A percentile compares a stretch with the other conserved stretches of the same genome.
phyloP scores from a whole-genome alignment of 2,888 invertebrate genomes.

The Sylvicola cinctus region DNA sequence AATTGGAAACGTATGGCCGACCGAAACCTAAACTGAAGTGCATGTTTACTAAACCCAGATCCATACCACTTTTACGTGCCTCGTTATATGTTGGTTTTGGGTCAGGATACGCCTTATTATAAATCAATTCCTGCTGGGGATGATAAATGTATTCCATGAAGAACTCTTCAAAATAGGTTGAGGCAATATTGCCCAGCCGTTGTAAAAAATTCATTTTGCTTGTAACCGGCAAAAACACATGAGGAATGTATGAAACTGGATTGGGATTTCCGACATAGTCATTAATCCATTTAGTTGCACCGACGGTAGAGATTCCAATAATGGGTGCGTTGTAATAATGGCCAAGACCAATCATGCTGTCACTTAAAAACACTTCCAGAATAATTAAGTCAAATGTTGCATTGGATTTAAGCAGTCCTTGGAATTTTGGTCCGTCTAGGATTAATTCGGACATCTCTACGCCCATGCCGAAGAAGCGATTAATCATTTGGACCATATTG shows the following conservation, averaged over 20 bases:
- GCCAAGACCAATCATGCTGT: slow-evolving; percentile 11
- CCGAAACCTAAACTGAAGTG: neutral
- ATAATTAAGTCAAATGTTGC: slow-evolving; percentile 10
- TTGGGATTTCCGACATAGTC: slow-evolving; percentile 1
- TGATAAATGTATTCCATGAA: neutral
- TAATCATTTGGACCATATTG: no score
- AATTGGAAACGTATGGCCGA: neutral
- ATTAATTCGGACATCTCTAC: no score
- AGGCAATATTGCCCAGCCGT: slow-evolving; percentile 3
- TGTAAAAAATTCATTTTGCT: slow-evolving; percentile 1
- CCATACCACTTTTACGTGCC: neutral
- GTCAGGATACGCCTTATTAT: neutral
- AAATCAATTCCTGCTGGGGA: slow-evolving; percentile 1
- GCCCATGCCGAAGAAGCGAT: no score
- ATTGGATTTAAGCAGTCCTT: no score
- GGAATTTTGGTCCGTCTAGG: no score
- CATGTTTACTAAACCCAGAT: neutral
- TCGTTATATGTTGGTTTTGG: neutral
- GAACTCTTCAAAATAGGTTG: neutral
- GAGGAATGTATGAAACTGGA: slow-evolving; percentile 3
- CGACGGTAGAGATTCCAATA: slow-evolving; percentile 2
- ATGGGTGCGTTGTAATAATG: neutral
- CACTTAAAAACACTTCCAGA: slow-evolving; percentile 10
- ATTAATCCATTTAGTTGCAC: slow-evolving; percentile 1
- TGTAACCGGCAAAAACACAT: slow-evolving; percentile 2